These are phyloP conservation scores for Melinaea menophilus DNA, from an alignment of 2,888 invertebrate species.

Conservation along the genomic window DNA sequence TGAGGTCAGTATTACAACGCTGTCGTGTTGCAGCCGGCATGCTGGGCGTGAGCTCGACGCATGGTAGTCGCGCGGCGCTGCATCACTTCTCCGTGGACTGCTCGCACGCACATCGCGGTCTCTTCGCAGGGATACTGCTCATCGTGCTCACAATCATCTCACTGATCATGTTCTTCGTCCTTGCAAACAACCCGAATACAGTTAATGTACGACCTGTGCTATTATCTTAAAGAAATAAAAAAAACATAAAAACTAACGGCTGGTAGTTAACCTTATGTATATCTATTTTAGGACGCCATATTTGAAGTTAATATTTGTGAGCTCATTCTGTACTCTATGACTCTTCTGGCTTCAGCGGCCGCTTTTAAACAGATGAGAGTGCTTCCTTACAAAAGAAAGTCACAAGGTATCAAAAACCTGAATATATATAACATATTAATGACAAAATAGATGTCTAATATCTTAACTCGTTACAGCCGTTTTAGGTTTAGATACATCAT, in stretches of 20 bases:
- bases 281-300: conserved; percentile 76
- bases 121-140: conserved; percentile 85
- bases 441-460: not conserved
- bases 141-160: conserved; percentile 91
- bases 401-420: conserved; percentile 59
- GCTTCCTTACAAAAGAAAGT: conserved; percentile 81
- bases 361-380: conserved; percentile 84
- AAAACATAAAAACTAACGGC: not conserved
- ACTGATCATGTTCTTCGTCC: conserved; percentile 93
- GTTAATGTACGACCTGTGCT: conserved; percentile 59
- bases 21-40: conserved; percentile 72
- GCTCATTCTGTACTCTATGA: conserved; percentile 83
- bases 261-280: not conserved
- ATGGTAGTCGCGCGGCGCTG: conserved; percentile 66
- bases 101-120: conserved; percentile 88
- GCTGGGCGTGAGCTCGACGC: conserved; percentile 66
- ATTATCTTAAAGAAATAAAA: not conserved
- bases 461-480: conserved; percentile 47
- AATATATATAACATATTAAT: conserved; percentile 5
- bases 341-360: conserved; percentile 79
- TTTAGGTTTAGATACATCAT: conserved; percentile 84
- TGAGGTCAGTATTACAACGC: not conserved
- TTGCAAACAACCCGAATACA: conserved; percentile 81
- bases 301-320: conserved; percentile 88
- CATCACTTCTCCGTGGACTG: conserved; percentile 90